These are phyloP conservation scores for Nannoperca australis DNA, from an alignment of 2,797 vertebrate genomes.

Conservation along the genomic window DNA sequence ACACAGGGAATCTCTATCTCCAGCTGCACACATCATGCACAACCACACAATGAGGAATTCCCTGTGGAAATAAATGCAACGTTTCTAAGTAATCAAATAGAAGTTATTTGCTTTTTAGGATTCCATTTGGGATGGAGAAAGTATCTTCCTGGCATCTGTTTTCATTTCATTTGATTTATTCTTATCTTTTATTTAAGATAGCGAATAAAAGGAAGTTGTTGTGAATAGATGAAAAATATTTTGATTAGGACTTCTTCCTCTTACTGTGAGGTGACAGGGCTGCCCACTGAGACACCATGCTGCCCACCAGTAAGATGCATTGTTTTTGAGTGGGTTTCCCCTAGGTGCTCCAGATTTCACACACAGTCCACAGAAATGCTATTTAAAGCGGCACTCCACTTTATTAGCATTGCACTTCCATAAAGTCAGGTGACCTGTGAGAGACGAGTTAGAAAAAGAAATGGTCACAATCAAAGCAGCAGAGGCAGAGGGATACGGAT, in stretches of 20 bases:
- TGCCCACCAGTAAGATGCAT: neutral
- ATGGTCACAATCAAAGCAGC: neutral
- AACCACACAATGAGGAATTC: constrained; percentile 1
- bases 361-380: too few relatives aligned
- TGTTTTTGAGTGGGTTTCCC: neutral
- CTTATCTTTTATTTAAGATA: neutral
- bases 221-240: neutral
- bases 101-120: neutral
- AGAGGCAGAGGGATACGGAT: too few relatives aligned
- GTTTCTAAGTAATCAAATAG: neutral
- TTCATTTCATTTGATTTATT: neutral
- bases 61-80: neutral
- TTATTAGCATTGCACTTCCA: neutral
- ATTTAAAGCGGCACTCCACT: neutral
- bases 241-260: neutral
- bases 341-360: neutral
- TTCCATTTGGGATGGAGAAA: neutral
- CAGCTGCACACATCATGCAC: constrained; percentile 15
- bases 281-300: neutral
- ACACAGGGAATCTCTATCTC: neutral
- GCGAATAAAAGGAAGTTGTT: neutral
- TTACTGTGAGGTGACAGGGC: neutral
- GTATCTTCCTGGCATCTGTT: neutral
- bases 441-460: neutral
- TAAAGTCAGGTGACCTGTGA: neutral